These are phyloP conservation scores for Geopemphigus sp. DNA, from an alignment of 1,140 invertebrate genomes.

Conservation along the genomic window DNA sequence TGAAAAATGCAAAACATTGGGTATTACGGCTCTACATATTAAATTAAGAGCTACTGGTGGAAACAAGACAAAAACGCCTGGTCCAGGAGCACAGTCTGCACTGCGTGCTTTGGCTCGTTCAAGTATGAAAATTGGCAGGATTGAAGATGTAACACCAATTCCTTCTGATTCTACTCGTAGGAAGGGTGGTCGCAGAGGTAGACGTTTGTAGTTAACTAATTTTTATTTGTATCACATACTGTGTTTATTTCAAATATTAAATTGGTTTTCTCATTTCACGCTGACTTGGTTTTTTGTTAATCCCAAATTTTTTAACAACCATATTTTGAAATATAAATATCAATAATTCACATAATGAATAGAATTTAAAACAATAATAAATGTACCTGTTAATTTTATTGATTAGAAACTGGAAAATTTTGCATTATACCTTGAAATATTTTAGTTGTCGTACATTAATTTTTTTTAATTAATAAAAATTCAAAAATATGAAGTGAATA, in stretches of 20 bases:
- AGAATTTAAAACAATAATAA: too few species aligned
- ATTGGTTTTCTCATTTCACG: slow-evolving; percentile 30
- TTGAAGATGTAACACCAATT: slow-evolving; percentile 99
- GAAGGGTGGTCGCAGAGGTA: slow-evolving; percentile 98
- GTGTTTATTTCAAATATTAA: slow-evolving; percentile 25
- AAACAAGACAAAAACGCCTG: slow-evolving; percentile 96
- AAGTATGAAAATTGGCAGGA: slow-evolving; percentile 98
- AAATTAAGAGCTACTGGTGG: slow-evolving; percentile 97
- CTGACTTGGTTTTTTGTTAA: not conserved
- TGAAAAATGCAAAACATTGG: slow-evolving; percentile 95
- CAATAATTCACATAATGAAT: too few species aligned
- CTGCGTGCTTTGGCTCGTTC: slow-evolving; percentile 95
- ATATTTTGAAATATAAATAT: too few species aligned
- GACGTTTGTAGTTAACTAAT: slow-evolving; percentile 78
- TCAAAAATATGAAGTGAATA: too few species aligned
- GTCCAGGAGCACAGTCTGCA: slow-evolving; percentile 97
- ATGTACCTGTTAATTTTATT: too few species aligned
- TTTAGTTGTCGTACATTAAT: too few species aligned
- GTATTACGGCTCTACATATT: slow-evolving; percentile 97
- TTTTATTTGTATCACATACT: slow-evolving; percentile 37
- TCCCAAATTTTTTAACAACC: too few species aligned
- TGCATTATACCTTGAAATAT: too few species aligned
- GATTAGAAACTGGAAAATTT: too few species aligned
- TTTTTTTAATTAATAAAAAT: too few species aligned
- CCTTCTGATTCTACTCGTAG: slow-evolving; percentile 97